A percentile compares a stretch with the other conserved stretches of the same genome.
phyloP scores from a whole-genome alignment of 2,888 invertebrate species.

The Nebria brevicollis region DNA sequence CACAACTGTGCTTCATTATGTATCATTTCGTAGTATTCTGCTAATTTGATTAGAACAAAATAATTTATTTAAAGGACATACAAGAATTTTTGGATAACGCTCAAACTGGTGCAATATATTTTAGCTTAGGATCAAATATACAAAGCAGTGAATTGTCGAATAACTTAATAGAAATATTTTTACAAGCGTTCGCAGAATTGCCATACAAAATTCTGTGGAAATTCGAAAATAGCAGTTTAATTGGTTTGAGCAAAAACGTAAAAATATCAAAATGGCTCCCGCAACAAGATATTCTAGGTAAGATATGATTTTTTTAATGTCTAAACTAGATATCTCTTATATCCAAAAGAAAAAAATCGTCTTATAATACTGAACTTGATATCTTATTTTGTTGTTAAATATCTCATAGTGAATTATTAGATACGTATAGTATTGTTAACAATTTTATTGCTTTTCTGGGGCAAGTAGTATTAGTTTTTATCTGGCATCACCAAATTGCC shows the following conservation, averaged over 20 bases:
- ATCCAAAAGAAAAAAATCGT: neutral
- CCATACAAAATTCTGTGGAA: conserved; percentile 54
- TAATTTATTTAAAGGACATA: conserved; percentile 7
- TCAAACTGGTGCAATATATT: conserved; percentile 50
- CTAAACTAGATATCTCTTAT: neutral
- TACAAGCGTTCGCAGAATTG: conserved; percentile 48
- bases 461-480: no score
- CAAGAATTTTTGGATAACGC: conserved; percentile 16
- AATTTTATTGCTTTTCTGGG: no score
- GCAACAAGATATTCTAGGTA: conserved; percentile 60
- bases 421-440: no score
- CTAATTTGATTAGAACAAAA: neutral
- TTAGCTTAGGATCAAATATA: conserved; percentile 52
- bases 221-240: conserved; percentile 53
- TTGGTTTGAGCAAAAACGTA: conserved; percentile 59
- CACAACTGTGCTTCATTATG: no score
- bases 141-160: conserved; percentile 47
- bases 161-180: conserved; percentile 38
- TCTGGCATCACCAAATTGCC: no score
- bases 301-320: conserved; percentile 32
- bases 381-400: no score
- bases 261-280: conserved; percentile 60
- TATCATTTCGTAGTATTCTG: neutral
- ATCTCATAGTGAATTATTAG: no score
- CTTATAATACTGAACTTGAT: neutral